Evolutionary conservation across 2,888 invertebrate genomes (phyloP).

Genomic region (Taphrorychus bicolor): DNA sequence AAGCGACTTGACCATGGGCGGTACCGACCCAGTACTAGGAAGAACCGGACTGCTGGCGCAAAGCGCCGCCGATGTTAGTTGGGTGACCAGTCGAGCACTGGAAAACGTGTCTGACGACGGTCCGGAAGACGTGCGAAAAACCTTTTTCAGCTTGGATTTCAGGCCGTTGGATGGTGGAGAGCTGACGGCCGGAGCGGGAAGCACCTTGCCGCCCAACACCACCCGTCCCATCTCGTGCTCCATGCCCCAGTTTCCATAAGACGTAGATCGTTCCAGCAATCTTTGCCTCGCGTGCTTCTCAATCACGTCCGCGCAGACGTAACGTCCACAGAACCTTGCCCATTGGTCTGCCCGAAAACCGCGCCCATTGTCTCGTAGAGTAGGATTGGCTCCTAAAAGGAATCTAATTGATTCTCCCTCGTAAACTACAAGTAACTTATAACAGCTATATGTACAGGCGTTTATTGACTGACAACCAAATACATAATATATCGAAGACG

Average conservation of each 20-base stretch:
- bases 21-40: conserved; percentile 61
- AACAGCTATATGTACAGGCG: too few species aligned
- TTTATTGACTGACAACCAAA: too few species aligned
- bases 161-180: conserved; percentile 54
- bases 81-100: conserved; percentile 63
- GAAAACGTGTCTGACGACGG: conserved; percentile 57
- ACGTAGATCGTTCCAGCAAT: conserved; percentile 64
- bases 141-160: conserved; percentile 65
- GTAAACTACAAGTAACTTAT: too few species aligned
- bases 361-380: conserved; percentile 71
- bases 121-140: conserved; percentile 65
- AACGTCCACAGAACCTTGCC: conserved; percentile 76
- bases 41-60: conserved; percentile 68
- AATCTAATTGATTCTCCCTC: not conserved
- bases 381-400: conserved; percentile 71
- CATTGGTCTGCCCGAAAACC: conserved; percentile 76
- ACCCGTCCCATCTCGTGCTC: conserved; percentile 66
- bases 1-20: conserved; percentile 66
- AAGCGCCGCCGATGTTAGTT: conserved; percentile 67
- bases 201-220: conserved; percentile 61
- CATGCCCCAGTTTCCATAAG: conserved; percentile 66
- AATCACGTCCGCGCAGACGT: conserved; percentile 74
- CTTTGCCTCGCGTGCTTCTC: conserved; percentile 69
- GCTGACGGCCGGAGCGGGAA: conserved; percentile 51
- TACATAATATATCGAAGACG: not conserved